phyloP scores from a whole-genome alignment of 2,113 vertebrate genomes.

The Onychostoma macrolepis region DNA sequence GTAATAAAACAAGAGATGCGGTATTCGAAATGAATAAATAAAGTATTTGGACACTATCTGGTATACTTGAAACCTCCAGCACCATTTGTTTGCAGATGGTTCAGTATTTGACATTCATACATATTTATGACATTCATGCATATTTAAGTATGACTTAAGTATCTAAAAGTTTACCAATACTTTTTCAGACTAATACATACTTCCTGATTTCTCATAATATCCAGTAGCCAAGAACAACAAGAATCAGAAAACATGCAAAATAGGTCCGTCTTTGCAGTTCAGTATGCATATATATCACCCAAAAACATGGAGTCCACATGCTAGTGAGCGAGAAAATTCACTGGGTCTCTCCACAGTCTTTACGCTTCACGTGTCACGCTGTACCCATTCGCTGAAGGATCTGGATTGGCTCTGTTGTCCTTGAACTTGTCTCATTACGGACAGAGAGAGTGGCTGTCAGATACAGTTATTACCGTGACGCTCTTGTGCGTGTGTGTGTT shows the following conservation, averaged over 20 bases:
- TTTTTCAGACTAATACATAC: not conserved
- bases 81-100: not conserved
- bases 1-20: not conserved
- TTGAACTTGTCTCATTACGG: conserved; percentile 61
- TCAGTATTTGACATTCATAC: not conserved
- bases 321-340: not conserved
- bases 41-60: not conserved
- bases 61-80: not conserved
- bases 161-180: not conserved
- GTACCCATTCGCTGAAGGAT: conserved; percentile 24
- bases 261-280: not conserved
- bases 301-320: not conserved
- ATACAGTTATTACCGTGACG: conserved; percentile 51
- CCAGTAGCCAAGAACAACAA: not conserved
- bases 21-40: not conserved
- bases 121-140: not conserved
- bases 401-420: conserved; percentile 56
- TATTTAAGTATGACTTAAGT: not conserved
- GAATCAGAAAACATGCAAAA: not conserved
- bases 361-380: conserved; percentile 32
- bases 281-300: not conserved
- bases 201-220: not conserved
- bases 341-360: conserved; percentile 22
- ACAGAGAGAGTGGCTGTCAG: conserved; percentile 50
- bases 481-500: conserved; percentile 41